Conservation (phyloP, 2,888 invertebrate species). For the Macaria notata region DNA sequence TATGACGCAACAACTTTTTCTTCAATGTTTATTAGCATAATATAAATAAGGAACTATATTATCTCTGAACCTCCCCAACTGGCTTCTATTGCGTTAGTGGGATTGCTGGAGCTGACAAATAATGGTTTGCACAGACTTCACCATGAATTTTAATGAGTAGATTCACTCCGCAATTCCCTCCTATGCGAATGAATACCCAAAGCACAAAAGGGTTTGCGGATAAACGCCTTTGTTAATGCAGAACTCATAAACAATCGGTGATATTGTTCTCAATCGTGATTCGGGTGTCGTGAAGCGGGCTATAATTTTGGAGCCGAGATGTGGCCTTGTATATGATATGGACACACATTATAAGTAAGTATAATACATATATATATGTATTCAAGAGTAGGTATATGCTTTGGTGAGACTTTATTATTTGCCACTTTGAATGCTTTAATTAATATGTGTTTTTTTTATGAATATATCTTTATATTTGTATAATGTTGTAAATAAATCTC, state of each 20-base stretch:
- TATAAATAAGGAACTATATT: too few species aligned
- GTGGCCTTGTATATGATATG: too few species aligned
- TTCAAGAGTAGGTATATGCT: too few species aligned
- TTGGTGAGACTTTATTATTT: too few species aligned
- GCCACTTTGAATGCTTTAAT: too few species aligned
- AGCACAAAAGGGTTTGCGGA: constrained; percentile 52
- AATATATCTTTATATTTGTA: too few species aligned
- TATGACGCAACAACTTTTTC: too few species aligned
- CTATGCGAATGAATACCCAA: constrained; percentile 50
- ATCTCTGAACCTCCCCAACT: neutral
- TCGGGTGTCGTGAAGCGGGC: neutral
- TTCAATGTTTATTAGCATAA: too few species aligned
- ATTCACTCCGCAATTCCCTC: constrained; percentile 53
- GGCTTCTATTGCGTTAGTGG: constrained; percentile 20
- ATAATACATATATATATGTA: too few species aligned
- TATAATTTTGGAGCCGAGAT: neutral
- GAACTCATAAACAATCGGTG: constrained; percentile 14
- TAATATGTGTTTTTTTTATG: too few species aligned
- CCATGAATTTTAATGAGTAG: constrained; percentile 59
- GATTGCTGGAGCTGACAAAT: constrained; percentile 48
- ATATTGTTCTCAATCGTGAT: constrained; percentile 10
- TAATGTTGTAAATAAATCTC: too few species aligned
- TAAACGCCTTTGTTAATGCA: constrained; percentile 44
- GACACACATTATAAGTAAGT: too few species aligned
- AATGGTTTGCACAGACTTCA: constrained; percentile 50